These are phyloP conservation scores for Mustela lutreola DNA, from an alignment of 2,113 vertebrate species.

Conservation along the genomic window DNA sequence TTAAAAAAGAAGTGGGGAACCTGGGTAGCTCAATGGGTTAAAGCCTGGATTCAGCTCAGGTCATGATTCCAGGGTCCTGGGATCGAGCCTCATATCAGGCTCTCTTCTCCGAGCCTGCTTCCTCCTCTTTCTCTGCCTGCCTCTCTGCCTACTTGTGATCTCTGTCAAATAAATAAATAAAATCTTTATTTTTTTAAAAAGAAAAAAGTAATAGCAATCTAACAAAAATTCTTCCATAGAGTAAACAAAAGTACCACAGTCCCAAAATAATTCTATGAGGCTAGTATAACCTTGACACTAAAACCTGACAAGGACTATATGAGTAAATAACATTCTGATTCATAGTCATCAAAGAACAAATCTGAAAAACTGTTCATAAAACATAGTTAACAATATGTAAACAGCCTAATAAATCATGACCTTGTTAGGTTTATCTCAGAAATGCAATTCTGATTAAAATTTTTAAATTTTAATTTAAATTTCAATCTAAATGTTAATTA, in stretches of 20 bases:
- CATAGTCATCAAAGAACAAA: not conserved
- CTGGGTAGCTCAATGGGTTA: too few relatives aligned
- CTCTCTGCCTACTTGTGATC: too few relatives aligned
- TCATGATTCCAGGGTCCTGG: too few relatives aligned
- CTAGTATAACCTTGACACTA: not conserved
- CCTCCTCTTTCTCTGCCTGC: too few relatives aligned
- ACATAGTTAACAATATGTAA: slow-evolving; percentile 45
- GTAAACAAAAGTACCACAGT: slow-evolving; percentile 4
- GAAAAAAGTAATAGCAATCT: slow-evolving; percentile 28
- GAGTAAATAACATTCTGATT: slow-evolving; percentile 60
- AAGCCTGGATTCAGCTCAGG: too few relatives aligned
- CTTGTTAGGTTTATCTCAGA: slow-evolving; percentile 47
- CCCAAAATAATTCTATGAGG: slow-evolving; percentile 42
- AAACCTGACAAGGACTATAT: not conserved
- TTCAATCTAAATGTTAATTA: not conserved
- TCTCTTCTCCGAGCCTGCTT: too few relatives aligned
- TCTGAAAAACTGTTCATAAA: slow-evolving; percentile 40
- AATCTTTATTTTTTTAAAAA: not conserved
- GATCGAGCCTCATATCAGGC: too few relatives aligned
- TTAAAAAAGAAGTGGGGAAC: slow-evolving; percentile 7
- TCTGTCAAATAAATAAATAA: too few relatives aligned
- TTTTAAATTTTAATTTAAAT: not conserved
- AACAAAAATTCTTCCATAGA: not conserved
- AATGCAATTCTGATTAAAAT: not conserved
- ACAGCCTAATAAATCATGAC: slow-evolving; percentile 49